Evolutionary conservation across 2,113 vertebrate genomes (phyloP).

Genomic region (Alces alces): DNA sequence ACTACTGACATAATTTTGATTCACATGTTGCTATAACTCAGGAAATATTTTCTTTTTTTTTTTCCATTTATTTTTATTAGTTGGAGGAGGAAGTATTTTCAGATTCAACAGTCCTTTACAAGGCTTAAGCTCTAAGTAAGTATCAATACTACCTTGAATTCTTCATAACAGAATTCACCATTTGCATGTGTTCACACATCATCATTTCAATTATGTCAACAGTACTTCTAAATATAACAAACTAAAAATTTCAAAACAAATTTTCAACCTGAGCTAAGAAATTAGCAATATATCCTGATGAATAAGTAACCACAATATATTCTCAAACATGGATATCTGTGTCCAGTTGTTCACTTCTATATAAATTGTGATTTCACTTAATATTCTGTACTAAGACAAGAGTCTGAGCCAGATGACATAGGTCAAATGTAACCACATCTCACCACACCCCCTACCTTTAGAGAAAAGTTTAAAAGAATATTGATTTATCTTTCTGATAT

Average conservation of each 20-base stretch:
- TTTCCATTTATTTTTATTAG: too few relatives aligned
- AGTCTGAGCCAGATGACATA: not conserved
- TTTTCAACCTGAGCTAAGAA: not conserved
- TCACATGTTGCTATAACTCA: not conserved
- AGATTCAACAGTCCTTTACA: not conserved
- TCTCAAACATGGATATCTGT: not conserved
- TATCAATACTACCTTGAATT: not conserved
- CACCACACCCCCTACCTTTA: not conserved
- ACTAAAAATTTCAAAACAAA: not conserved
- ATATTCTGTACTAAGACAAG: not conserved
- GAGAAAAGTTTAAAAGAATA: not conserved
- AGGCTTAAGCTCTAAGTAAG: not conserved
- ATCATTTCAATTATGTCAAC: not conserved
- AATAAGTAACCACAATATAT: not conserved
- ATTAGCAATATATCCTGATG: not conserved
- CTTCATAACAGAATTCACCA: not conserved
- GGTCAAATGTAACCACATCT: not conserved
- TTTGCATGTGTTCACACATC: not conserved
- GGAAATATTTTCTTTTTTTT: not conserved
- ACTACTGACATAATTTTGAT: not conserved
- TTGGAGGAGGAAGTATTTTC: not conserved
- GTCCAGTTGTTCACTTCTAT: not conserved
- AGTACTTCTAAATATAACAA: not conserved
- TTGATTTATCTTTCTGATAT: constrained; percentile 13
- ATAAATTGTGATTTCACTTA: constrained; percentile 27